Evolutionary conservation across 1,140 invertebrate genomes (phyloP), one percentile per base, ranked within the genome.

Genomic region (Sarcophaga peregrina): DNA sequence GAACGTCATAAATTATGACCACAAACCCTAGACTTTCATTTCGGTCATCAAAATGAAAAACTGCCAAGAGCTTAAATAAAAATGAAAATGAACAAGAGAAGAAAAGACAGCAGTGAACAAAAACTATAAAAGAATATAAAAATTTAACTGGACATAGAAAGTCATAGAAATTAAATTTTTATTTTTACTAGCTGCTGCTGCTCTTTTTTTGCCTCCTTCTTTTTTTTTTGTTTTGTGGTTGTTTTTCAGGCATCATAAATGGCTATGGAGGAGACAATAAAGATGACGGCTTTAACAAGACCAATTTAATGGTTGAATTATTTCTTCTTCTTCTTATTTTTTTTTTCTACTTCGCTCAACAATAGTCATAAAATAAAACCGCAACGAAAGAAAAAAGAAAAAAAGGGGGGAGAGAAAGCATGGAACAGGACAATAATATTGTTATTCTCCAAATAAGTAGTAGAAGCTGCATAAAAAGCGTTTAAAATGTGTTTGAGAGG

Each of bases 241-340:
- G n/a, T n/a, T n/a, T 58, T 58, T 58, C n/a, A 15, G n/a, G 9
- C 52, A 58, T 4, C 52, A 58, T 58, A 58, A 58, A 58, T 58
- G 6, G 25, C 25, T 58, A 15, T 58, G 52, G 52, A 58, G 52
- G 52, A 58, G 52, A 58, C 52, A 58, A 58, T 58, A 15, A 58
- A 11, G n/a, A 13, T 15, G 52, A 58, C 11, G 52, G 8, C 11
- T 58, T 58, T 13, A 58, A 58, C 52, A 58, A 58, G 52, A 58
- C 52, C 52, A 58, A 58, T 58, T 58, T 58, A 58, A 58, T 13
- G 11, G 52, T 58, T 58, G 52, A 58, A 58, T 58, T 58, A 58
- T 58, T 58, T 58, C 52, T 58, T 58, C 52, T 58, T 15, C 25
- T 37, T 37, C 25, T 37, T 37, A 2, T 37, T 4, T 37, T 37